Evolutionary conservation across 1,140 invertebrate species (phyloP).

Genomic region (Galleria mellonella): DNA sequence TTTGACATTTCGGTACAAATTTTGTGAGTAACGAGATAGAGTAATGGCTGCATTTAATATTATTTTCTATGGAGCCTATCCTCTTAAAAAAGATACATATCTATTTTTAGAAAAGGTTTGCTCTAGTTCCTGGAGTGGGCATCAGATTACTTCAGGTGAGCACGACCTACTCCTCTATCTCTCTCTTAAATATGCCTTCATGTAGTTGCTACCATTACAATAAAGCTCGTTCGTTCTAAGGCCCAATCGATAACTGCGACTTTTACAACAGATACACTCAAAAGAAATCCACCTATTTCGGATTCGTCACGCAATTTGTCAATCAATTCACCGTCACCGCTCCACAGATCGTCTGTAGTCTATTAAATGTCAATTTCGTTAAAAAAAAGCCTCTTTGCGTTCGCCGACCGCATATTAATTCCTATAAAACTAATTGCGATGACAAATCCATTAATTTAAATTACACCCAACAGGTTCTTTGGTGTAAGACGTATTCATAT

Average conservation of each 20-base stretch:
- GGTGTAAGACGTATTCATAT: too few relatives aligned
- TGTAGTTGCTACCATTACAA: too few relatives aligned
- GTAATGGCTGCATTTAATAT: too few relatives aligned
- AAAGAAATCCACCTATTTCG: slow-evolving; percentile 69
- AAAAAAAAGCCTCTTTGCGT: slow-evolving; percentile 46
- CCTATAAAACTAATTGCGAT: slow-evolving; percentile 70
- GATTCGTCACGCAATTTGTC: slow-evolving; percentile 72
- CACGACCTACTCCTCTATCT: too few relatives aligned
- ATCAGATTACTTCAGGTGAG: too few relatives aligned
- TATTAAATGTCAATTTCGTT: slow-evolving; percentile 66
- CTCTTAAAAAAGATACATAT: too few relatives aligned
- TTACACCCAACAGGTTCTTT: slow-evolving; percentile 53
- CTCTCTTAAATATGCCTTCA: too few relatives aligned
- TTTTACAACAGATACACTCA: slow-evolving; percentile 56
- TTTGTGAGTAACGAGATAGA: too few relatives aligned
- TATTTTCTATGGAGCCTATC: too few relatives aligned
- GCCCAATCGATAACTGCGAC: slow-evolving; percentile 40
- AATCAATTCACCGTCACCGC: slow-evolving; percentile 64
- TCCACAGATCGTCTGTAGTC: slow-evolving; percentile 45
- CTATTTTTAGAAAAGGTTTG: too few relatives aligned
- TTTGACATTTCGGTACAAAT: too few relatives aligned
- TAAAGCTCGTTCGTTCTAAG: slow-evolving; percentile 1
- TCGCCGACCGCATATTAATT: slow-evolving; percentile 65
- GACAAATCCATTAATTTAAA: slow-evolving; percentile 70
- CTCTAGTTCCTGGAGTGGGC: too few relatives aligned